Conservation (phyloP, 2,888 invertebrate species). For the Hirtodrosophila cameraria region DNA sequence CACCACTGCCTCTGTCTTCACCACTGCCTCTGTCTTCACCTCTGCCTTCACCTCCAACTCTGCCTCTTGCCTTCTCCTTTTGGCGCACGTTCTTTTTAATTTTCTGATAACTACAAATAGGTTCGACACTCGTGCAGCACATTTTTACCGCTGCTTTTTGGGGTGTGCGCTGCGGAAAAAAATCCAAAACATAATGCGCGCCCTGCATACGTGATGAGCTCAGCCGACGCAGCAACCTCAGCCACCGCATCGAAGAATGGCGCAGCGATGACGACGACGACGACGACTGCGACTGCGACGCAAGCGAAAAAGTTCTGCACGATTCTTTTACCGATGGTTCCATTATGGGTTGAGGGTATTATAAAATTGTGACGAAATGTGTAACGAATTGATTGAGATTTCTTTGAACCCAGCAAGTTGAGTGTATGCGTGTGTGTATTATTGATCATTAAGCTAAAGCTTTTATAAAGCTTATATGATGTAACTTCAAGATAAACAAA, state of each 20-base stretch:
- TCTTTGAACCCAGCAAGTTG: not conserved
- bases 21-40: not conserved
- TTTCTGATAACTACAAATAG: conserved; percentile 80
- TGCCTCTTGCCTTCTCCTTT: conserved; percentile 3
- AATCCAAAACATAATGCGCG: conserved; percentile 59
- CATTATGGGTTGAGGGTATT: conserved; percentile 7
- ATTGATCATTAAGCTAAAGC: too few relatives aligned
- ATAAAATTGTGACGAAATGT: conserved; percentile 10
- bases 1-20: not conserved
- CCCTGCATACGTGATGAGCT: conserved; percentile 74
- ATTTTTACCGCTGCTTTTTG: conserved; percentile 65
- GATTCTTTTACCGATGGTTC: conserved; percentile 13
- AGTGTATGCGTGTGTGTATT: too few relatives aligned
- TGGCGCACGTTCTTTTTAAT: conserved; percentile 71
- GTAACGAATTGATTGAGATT: conserved; percentile 4
- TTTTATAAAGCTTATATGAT: not conserved
- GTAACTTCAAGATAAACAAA: too few relatives aligned
- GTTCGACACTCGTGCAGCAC: conserved; percentile 78
- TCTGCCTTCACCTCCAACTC: conserved; percentile 1
- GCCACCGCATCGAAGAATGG: too few relatives aligned
- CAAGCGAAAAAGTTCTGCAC: conserved; percentile 40
- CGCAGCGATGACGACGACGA: conserved; percentile 34
- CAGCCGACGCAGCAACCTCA: conserved; percentile 29
- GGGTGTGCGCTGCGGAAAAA: not conserved
- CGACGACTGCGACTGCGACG: conserved; percentile 34